phyloP scores from a whole-genome alignment of 2,113 vertebrate genomes.

The Mastomys natalensis region DNA sequence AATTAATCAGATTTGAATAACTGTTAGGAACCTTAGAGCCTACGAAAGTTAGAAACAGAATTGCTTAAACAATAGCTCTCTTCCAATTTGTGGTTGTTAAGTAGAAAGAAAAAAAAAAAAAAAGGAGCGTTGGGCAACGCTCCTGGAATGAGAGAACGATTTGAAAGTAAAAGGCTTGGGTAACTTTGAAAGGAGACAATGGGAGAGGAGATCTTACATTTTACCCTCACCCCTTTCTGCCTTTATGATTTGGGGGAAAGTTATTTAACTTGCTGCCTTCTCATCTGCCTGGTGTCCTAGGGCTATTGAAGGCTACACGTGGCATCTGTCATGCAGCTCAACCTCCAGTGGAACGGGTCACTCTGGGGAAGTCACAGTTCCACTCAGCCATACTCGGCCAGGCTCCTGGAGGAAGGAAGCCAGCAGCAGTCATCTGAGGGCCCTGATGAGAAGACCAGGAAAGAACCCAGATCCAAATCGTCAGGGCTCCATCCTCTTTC shows the following conservation, averaged over 20 bases:
- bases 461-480: background rate
- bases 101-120: background rate
- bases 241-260: background rate
- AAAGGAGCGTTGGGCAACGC: too few species aligned
- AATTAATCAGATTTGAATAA: conserved; percentile 40
- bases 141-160: too few species aligned
- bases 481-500: background rate
- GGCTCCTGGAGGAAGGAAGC: background rate
- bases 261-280: background rate
- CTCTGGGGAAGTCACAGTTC: background rate
- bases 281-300: background rate
- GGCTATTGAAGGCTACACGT: background rate
- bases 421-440: background rate
- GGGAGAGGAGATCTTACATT: background rate
- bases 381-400: too few species aligned
- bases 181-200: conserved; percentile 20
- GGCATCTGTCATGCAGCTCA: background rate
- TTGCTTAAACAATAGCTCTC: background rate
- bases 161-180: background rate
- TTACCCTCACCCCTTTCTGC: background rate
- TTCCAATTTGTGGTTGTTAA: background rate
- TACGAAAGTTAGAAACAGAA: conserved; percentile 31
- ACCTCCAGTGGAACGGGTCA: background rate
- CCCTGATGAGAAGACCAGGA: background rate
- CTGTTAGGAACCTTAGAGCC: background rate